Conservation (phyloP, 2,888 invertebrate genomes). For the Nemotelus pantherinus region DNA sequence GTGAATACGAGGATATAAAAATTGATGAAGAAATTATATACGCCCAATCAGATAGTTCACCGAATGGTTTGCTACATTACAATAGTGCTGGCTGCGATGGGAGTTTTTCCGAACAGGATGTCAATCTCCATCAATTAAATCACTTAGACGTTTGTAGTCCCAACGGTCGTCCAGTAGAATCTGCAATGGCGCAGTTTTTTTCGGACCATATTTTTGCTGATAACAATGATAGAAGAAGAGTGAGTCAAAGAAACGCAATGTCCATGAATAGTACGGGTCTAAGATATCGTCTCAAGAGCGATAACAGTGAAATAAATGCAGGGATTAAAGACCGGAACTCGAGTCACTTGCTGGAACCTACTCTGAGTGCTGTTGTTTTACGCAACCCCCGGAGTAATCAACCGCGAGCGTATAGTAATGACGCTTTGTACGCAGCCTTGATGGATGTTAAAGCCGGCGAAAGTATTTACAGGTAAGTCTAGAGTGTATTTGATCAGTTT, state of each 20-base stretch:
- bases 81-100: conserved; percentile 63
- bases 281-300: not conserved
- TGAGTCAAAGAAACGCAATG: not conserved
- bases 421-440: conserved; percentile 69
- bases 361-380: conserved; percentile 53
- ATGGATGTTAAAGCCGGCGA: conserved; percentile 71
- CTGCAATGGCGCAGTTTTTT: conserved; percentile 29
- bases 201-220: conserved; percentile 10
- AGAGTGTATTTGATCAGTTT: not conserved
- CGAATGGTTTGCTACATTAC: conserved; percentile 59
- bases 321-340: not conserved
- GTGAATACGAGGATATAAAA: conserved; percentile 15
- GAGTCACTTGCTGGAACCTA: conserved; percentile 36
- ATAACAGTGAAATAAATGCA: conserved; percentile 4
- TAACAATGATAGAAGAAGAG: not conserved
- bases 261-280: not conserved
- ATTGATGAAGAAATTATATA: conserved; percentile 29
- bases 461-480: conserved; percentile 69
- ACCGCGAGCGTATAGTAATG: conserved; percentile 55
- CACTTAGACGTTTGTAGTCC: conserved; percentile 1
- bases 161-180: conserved; percentile 15
- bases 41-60: conserved; percentile 5
- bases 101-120: conserved; percentile 49
- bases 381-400: conserved; percentile 56
- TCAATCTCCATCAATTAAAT: not conserved